Evolutionary conservation across 2,113 vertebrate genomes (phyloP).

Genomic region (Periophthalmus modestus): DNA sequence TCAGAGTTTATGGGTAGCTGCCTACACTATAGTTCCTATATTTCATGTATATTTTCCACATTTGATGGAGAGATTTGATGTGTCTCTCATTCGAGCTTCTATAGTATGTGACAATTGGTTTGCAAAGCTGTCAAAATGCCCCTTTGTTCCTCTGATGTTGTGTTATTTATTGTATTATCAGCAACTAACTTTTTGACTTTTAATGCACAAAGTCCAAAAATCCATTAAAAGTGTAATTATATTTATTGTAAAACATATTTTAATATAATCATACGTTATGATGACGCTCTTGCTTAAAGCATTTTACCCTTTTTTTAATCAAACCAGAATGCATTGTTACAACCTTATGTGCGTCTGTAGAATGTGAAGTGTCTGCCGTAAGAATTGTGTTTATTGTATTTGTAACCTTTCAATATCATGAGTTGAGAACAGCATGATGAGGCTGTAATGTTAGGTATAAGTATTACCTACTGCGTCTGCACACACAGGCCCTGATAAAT

Average conservation of each 20-base stretch:
- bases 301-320: background rate
- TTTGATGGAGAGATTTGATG: background rate
- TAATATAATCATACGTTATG: background rate
- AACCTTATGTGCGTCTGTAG: background rate
- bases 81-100: background rate
- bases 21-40: background rate
- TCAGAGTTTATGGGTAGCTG: constrained; percentile 19
- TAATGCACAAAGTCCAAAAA: background rate
- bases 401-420: constrained; percentile 31
- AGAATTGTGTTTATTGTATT: constrained; percentile 38
- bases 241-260: background rate
- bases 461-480: constrained; percentile 29
- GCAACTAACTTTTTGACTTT: background rate
- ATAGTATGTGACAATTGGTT: background rate
- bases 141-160: background rate
- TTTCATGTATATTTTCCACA: constrained; percentile 2
- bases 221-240: background rate
- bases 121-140: background rate
- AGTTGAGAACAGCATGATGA: constrained; percentile 19
- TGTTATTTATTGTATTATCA: background rate
- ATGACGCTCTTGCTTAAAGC: background rate
- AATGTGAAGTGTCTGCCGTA: background rate
- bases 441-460: constrained; percentile 31
- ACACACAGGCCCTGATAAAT: constrained; percentile 24
- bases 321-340: background rate